Base-by-base conservation (phyloP, 2,888 invertebrate genomes). In the Drosophila formosana region DNA sequence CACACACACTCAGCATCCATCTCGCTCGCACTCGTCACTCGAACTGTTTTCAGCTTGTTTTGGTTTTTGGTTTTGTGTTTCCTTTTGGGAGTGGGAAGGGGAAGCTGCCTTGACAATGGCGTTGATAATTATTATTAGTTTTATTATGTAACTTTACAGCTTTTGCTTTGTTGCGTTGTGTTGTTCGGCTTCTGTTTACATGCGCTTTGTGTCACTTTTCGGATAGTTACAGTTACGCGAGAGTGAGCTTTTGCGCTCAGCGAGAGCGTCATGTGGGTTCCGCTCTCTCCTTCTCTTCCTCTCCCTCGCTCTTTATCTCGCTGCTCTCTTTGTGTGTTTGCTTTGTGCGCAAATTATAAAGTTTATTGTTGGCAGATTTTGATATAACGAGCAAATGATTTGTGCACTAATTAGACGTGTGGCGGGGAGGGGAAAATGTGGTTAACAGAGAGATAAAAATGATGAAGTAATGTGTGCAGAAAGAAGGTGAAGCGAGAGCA, bases 51-150 rank as follows among this genome's bases (percentile, higher is more conserved):
- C 18, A 26, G 41, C 11, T 73, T 23, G 47, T 72, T 72, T 64
- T 68, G 63, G 52, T 66, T 69, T 71, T 61, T 60, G 49, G 53
- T 66, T 69, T 69, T 70, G 53, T 66, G 47, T 76, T 72, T 55
- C 41, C 52, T 23, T 50, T 34, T 43, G n/a, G 6, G 13, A 34
- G 34, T 3, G 11, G 11, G 34, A 34, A 80, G 34, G 11, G 7
- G 8, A 30, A 1, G 71, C 70, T 75, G 79, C 73, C 75, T 74
- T 74, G 80, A 82, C 88, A 89, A 89, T 85, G 87, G 83, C 83
- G 71, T 80, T 89, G 88, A 89, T 89, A 85, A 85, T 85, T 89
- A 89, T 84, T 84, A 89, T 84, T 89, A 89, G 86, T 88, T 85
- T 88, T 85, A 89, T 85, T 89, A 88, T 87, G 88, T 78, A 89